Evolutionary conservation across 1,140 invertebrate species (phyloP), one percentile per base, ranked within the genome.

Genomic region (Cyphomyrmex costatus): DNA sequence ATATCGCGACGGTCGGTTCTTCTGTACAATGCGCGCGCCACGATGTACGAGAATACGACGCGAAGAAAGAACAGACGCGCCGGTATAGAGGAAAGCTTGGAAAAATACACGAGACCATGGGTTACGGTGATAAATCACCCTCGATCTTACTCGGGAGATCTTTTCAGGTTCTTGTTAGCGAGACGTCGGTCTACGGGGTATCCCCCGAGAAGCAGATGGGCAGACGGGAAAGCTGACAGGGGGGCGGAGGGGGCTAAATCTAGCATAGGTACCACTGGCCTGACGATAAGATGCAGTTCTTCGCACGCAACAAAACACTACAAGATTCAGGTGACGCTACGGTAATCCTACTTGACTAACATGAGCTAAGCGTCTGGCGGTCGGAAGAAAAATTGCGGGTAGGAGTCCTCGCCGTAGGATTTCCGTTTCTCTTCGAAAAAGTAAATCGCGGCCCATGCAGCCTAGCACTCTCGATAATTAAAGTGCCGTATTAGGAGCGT

Each of bases 291-390:
- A 91, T 92, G 90, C 87, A 89, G 89, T 92, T 92, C 89, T 92
- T 93, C 91, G 86, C 90, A 90, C 89, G 92, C 92, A 94, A 93
- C 92, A 93, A 94, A 94, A 94, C 92, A 93, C 93, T 93, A 92
- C 90, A 91, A 93, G 92, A 93, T 93, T 93, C 93, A 92, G 92
- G 92, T 93, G 92, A 92, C 91, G 89, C 70, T 86, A 77, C 68
- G 86, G 91, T 94, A 93, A 94, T 94, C 92, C 93, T 93, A 93
- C 92, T 94, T 94, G 93, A 93, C 92, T 93, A 93, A 93, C 92
- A 93, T 93, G 93, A 93, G 92, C 90, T 91, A 92, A 93, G 89
- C 88, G 88, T 93, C 91, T 89, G 90, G 88, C 71, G 80, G 58
- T 49, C 58, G 36, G 80, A 92, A 91, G 88, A 92, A 93, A 93